Conservation (phyloP, 2,888 invertebrate species). For the Tillus elongatus region DNA sequence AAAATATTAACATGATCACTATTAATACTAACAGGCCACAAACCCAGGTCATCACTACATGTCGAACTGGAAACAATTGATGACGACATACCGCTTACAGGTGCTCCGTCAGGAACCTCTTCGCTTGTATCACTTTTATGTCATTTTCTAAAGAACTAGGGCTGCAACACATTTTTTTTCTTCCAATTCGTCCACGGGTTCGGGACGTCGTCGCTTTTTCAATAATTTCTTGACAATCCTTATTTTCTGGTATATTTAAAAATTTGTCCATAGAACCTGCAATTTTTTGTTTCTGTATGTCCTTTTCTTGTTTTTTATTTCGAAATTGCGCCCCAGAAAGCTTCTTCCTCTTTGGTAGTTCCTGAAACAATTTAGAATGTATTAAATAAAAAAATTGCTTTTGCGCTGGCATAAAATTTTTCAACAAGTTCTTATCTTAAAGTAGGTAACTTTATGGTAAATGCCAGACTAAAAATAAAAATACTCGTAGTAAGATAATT, state of each 20-base stretch:
- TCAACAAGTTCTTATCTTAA: too few species aligned
- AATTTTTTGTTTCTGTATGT: too few species aligned
- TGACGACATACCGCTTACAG: conserved; percentile 10
- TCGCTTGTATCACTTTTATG: conserved; percentile 7
- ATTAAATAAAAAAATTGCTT: too few species aligned
- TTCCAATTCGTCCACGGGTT: conserved; percentile 11
- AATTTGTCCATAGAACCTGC: conserved; percentile 13
- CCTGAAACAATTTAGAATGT: too few species aligned
- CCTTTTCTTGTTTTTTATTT: too few species aligned
- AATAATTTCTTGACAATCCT: conserved; percentile 11
- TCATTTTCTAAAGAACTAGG: conserved; percentile 12
- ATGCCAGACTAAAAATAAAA: too few species aligned
- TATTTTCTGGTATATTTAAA: conserved; percentile 11
- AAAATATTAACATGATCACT: conserved; percentile 13
- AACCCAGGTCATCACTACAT: conserved; percentile 13
- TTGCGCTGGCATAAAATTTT: too few species aligned
- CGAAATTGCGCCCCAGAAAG: too few species aligned
- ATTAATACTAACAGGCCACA: conserved; percentile 11
- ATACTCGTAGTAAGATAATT: too few species aligned
- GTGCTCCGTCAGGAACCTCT: conserved; percentile 10
- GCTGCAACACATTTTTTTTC: too few species aligned
- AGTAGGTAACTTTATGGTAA: too few species aligned
- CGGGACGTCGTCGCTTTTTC: conserved; percentile 10
- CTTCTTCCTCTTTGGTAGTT: too few species aligned
- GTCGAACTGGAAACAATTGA: conserved; percentile 8